Percentiles rank a stretch among this genome's conserved stretches.
Evolutionary conservation across 2,888 invertebrate genomes (phyloP).

Genomic region (Callosobruchus maculatus): DNA sequence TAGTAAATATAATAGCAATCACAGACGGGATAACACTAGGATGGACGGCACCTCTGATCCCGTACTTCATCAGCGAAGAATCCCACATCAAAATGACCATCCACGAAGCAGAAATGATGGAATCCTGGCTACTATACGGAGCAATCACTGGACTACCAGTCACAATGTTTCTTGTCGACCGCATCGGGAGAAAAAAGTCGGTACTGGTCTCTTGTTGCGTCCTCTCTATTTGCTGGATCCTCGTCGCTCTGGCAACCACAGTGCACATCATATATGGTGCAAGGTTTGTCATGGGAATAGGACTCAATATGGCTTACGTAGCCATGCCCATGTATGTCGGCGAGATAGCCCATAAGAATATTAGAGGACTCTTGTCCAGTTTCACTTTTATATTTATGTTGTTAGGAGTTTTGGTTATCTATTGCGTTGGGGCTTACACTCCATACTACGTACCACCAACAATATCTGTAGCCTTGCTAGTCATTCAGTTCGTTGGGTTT

Average conservation of each 20-base stretch:
- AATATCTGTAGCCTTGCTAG: constrained; percentile 31
- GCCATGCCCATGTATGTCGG: constrained; percentile 46
- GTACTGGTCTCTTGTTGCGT: constrained; percentile 35
- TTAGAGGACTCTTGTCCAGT: constrained; percentile 43
- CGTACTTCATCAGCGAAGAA: constrained; percentile 35
- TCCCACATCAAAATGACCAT: constrained; percentile 38
- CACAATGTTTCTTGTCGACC: constrained; percentile 32
- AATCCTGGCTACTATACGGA: constrained; percentile 29
- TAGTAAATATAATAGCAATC: constrained; percentile 44
- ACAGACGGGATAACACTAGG: constrained; percentile 47
- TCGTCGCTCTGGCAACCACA: constrained; percentile 32
- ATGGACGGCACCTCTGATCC: constrained; percentile 45
- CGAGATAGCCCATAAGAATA: constrained; percentile 45
- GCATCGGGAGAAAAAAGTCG: constrained; percentile 36
- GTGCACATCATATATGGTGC: constrained; percentile 35
- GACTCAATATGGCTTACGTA: constrained; percentile 45
- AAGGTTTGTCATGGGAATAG: constrained; percentile 41
- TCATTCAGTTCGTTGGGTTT: constrained; percentile 38
- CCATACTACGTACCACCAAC: constrained; percentile 30
- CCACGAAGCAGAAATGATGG: constrained; percentile 31
- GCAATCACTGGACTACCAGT: constrained; percentile 31
- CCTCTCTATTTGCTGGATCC: constrained; percentile 37
- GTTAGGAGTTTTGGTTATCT: constrained; percentile 37
- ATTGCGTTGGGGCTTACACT: constrained; percentile 36
- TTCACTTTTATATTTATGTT: constrained; percentile 45